Base-by-base conservation (phyloP, 2,113 vertebrate species). In the Dasyornis broadbenti region DNA sequence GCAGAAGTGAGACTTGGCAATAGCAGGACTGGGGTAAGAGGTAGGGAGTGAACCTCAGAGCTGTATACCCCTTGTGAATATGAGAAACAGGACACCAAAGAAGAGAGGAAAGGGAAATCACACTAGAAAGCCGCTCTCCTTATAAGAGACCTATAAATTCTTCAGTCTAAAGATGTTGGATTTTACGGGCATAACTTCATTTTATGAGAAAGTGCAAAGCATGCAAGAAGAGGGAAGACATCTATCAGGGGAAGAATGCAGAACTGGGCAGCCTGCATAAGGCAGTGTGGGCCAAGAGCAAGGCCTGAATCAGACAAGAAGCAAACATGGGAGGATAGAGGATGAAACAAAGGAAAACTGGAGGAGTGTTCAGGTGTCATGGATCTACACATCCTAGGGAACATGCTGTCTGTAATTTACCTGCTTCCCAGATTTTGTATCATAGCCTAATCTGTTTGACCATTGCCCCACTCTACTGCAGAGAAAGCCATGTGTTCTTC, bases 31-130 rank as follows among this genome's bases (percentile, higher is more conserved):
- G 7, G 31, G 13, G 28, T 14, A 24, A n/a, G 21, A 66, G 12
- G 23, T 4, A 66, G 35, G 26, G 15, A 17, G 6, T 20, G 30
- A 93, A 40, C 13, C 9, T 56, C 35, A 42, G 24, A 87, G 52
- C 14, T 71, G 13, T 15, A 56, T 7, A 24, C 2, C 6, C 3
- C 2, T 0, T 9, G 10, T 56, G 21, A 26, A 14, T 66, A 21
- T 10, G 24, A 47, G 56, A 90, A 90, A 35, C n/a, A 18, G n/a
- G 72, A 82, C 33, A 30, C 9, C 28, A 10, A 15, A 17, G 27
- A 30, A 49, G 63, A 49, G 6, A 94, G 3, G n/a, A 87, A 82
- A 82, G 17, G 5, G 21, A 82, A 78, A 61, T 39, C 0, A 0
- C 26, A 22, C 24, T 53, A 37, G 8, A 31, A 84, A 89, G 5